A percentile compares a stretch with the other conserved stretches of the same genome.
Evolutionary conservation across 2,797 vertebrate species (phyloP).

Genomic region (Labeo calbasu): DNA sequence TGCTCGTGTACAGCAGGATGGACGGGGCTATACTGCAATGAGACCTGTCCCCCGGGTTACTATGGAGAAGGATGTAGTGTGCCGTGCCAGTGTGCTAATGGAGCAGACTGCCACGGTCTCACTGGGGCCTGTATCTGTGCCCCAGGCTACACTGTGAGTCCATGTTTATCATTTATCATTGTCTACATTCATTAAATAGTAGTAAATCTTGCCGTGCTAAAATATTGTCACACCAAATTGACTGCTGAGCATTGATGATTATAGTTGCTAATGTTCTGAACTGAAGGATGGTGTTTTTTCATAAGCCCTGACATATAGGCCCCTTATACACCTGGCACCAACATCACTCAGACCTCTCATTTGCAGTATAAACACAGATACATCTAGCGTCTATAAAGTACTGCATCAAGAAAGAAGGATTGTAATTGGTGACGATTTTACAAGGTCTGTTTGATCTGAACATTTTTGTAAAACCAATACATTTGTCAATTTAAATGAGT

Average conservation of each 20-base stretch:
- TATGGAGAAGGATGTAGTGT: slow-evolving; percentile 88
- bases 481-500: not conserved
- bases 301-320: not conserved
- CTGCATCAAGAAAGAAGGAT: not conserved
- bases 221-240: slow-evolving; percentile 30
- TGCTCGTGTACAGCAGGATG: slow-evolving; percentile 93
- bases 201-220: slow-evolving; percentile 4
- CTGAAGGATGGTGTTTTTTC: slow-evolving; percentile 8
- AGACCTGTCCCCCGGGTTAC: slow-evolving; percentile 89
- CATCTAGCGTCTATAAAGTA: not conserved
- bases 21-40: slow-evolving; percentile 94
- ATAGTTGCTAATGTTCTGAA: slow-evolving; percentile 30
- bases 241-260: slow-evolving; percentile 23
- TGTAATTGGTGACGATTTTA: not conserved
- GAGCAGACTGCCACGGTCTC: slow-evolving; percentile 91
- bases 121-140: slow-evolving; percentile 89
- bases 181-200: slow-evolving; percentile 26
- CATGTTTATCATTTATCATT: slow-evolving; percentile 32
- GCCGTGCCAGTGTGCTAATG: slow-evolving; percentile 88
- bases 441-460: not conserved
- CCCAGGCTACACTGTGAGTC: slow-evolving; percentile 90
- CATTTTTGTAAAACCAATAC: not conserved
- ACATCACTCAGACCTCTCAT: not conserved
- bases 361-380: not conserved
- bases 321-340: not conserved